These are phyloP conservation scores for Enteromius anoplus DNA, from an alignment of 2,797 vertebrate species.

Conservation along the genomic window DNA sequence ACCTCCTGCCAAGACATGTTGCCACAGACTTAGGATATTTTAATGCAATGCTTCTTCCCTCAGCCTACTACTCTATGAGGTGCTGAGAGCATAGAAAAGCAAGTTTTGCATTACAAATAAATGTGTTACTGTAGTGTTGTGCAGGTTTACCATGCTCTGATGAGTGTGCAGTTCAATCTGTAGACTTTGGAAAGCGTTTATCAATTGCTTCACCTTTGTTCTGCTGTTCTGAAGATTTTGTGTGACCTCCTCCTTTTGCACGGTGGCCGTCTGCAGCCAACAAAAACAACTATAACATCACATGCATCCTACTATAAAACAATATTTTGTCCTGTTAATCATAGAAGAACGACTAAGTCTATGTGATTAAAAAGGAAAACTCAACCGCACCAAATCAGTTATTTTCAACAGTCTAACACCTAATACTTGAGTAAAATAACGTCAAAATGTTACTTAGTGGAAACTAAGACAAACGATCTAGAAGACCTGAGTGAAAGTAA, in stretches of 20 bases:
- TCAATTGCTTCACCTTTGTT: conserved; percentile 72
- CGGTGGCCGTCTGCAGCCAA: conserved; percentile 60
- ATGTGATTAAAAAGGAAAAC: background rate
- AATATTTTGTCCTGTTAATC: background rate
- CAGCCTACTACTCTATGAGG: background rate
- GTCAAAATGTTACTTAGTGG: background rate
- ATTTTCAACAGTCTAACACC: background rate
- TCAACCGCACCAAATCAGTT: background rate
- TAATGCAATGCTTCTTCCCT: background rate
- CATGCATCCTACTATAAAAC: background rate
- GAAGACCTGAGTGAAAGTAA: background rate
- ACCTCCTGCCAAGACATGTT: conserved; percentile 26
- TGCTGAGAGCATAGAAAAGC: background rate
- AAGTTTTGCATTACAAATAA: background rate
- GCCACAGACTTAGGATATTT: conserved; percentile 26
- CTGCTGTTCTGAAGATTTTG: conserved; percentile 64
- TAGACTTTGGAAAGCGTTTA: conserved; percentile 71
- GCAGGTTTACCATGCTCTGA: conserved; percentile 71
- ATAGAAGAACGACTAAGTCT: background rate
- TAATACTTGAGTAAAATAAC: background rate
- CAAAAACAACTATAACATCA: conserved; percentile 17
- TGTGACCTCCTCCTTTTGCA: conserved; percentile 69
- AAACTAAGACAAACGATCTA: background rate
- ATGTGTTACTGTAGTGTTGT: conserved; percentile 1
- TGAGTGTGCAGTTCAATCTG: conserved; percentile 76